phyloP scores from a whole-genome alignment of 2,113 vertebrate species.

The Rhombomys opimus region DNA sequence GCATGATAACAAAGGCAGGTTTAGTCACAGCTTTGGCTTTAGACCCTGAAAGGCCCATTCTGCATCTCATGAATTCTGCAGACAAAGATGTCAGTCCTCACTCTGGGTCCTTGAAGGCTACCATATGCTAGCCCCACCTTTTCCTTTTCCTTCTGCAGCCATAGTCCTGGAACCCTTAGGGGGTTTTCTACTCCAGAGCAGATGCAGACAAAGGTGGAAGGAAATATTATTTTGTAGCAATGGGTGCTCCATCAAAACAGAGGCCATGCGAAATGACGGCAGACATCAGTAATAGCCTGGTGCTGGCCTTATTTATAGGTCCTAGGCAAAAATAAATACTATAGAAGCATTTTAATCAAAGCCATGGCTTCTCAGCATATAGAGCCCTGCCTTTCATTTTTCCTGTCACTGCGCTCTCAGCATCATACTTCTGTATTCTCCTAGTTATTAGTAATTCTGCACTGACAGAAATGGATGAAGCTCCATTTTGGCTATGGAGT shows the following conservation, averaged over 20 bases:
- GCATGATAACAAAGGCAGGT: neutral
- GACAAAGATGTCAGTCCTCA: neutral
- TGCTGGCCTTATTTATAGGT: constrained; percentile 79
- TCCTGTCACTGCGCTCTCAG: neutral
- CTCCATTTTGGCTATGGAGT: neutral
- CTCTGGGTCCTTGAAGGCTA: neutral
- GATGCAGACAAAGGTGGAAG: constrained; percentile 32
- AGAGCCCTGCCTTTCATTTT: constrained; percentile 63
- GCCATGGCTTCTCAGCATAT: constrained; percentile 66
- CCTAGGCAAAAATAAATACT: constrained; percentile 74
- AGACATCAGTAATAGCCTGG: constrained; percentile 72
- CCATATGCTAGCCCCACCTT: no score
- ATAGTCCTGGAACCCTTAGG: neutral
- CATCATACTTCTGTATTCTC: constrained; percentile 55
- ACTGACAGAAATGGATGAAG: constrained; percentile 63
- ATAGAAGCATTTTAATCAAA: constrained; percentile 77
- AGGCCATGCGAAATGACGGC: constrained; percentile 68
- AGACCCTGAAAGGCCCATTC: neutral
- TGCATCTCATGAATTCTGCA: neutral
- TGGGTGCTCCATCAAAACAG: constrained; percentile 74
- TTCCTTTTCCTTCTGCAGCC: neutral
- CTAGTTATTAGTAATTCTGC: constrained; percentile 40
- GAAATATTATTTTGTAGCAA: constrained; percentile 70
- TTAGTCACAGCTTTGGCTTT: neutral
- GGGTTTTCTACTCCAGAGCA: constrained; percentile 9